Evolutionary conservation across 1,140 invertebrate genomes (phyloP).

Genomic region (Rhizoglyphus robini): DNA sequence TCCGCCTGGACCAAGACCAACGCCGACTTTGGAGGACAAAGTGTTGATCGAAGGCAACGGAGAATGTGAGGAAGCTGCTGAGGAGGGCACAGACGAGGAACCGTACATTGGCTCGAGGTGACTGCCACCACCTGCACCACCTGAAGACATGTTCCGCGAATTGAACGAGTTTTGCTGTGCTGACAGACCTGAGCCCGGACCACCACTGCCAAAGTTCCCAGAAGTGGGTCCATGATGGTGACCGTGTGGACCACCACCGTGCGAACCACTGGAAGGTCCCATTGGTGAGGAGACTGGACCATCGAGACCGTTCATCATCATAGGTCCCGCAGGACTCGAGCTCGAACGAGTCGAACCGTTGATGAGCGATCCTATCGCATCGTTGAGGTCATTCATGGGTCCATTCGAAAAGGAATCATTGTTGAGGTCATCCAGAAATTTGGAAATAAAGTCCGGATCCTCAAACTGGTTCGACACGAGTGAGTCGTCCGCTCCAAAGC

Average conservation of each 20-base stretch:
- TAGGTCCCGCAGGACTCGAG: background rate
- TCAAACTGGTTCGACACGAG: conserved; percentile 1
- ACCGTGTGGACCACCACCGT: background rate
- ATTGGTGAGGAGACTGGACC: background rate
- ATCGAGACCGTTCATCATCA: background rate
- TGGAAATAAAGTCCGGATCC: background rate
- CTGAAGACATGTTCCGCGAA: background rate
- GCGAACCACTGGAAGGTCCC: background rate
- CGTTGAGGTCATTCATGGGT: background rate
- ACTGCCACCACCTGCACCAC: background rate
- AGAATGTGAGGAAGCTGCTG: background rate
- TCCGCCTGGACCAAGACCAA: too few relatives aligned
- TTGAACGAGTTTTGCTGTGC: background rate
- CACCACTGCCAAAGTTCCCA: background rate
- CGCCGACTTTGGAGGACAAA: too few relatives aligned
- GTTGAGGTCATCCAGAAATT: background rate
- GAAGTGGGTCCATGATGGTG: too few relatives aligned
- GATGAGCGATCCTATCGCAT: background rate
- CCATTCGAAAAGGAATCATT: background rate
- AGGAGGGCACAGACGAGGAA: background rate
- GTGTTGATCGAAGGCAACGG: conserved; percentile 10
- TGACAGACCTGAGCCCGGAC: background rate
- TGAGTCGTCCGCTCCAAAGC: background rate
- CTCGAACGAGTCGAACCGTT: background rate
- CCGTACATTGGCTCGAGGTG: background rate